Evolutionary conservation across 2,888 invertebrate species (phyloP).

Genomic region (Tetheella fluctuosa): DNA sequence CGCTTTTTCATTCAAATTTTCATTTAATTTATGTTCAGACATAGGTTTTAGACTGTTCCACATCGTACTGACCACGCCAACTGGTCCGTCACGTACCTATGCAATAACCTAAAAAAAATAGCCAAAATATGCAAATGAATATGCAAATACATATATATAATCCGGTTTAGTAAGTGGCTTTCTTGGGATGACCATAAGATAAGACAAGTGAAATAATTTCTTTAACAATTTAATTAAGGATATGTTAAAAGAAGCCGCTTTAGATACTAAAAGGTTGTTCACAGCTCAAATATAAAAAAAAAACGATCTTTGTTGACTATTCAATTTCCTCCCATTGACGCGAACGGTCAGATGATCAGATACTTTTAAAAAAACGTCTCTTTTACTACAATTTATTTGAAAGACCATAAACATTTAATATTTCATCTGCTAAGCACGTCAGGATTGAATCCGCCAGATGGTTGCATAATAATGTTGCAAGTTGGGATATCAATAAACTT

Average conservation of each 20-base stretch:
- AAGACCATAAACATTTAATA: conserved; percentile 1
- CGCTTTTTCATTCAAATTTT: too few species aligned
- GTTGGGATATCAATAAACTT: conserved; percentile 13
- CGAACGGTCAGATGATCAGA: too few species aligned
- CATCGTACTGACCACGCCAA: too few species aligned
- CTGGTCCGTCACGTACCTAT: too few species aligned
- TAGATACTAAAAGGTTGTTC: neutral
- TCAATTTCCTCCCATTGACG: neutral
- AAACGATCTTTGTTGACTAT: neutral
- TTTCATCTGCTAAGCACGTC: neutral
- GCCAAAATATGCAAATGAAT: too few species aligned
- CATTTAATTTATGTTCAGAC: too few species aligned
- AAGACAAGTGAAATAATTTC: too few species aligned
- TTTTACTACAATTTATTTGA: neutral
- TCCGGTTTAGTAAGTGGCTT: too few species aligned
- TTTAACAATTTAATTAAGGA: neutral
- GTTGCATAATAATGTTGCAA: neutral
- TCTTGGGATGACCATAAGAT: neutral
- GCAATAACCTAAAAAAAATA: too few species aligned
- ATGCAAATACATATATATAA: too few species aligned
- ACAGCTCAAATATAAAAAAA: neutral
- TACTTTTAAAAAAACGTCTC: too few species aligned
- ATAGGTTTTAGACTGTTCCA: too few species aligned
- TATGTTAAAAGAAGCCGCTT: neutral
- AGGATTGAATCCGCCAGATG: neutral